Percentiles rank a stretch among this genome's conserved stretches.
Evolutionary conservation across 1,140 invertebrate genomes (phyloP).

Genomic region (Diprion similis): DNA sequence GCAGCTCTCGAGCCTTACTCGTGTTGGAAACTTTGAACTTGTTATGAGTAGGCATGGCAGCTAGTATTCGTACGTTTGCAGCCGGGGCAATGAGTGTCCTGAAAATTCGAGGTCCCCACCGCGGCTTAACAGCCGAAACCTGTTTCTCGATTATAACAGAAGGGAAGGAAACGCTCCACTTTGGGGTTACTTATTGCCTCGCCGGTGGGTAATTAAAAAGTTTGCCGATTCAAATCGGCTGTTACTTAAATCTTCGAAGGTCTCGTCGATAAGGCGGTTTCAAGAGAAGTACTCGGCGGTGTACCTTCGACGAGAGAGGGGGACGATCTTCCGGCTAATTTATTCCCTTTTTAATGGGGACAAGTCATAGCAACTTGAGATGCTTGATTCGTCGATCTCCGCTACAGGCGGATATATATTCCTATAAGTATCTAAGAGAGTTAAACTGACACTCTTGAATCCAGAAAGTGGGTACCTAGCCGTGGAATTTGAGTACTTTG

Average conservation of each 20-base stretch:
- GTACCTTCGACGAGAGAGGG: background rate
- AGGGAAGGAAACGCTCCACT: background rate
- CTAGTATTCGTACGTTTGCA: background rate
- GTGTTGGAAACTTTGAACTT: background rate
- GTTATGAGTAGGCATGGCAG: background rate
- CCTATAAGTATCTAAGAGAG: background rate
- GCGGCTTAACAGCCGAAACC: background rate
- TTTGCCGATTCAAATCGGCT: constrained; percentile 6
- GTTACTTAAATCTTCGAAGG: background rate
- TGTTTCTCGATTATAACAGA: background rate
- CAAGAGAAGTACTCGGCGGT: background rate
- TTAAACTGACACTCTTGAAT: background rate
- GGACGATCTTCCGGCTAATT: constrained; percentile 28
- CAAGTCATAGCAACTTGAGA: constrained; percentile 33
- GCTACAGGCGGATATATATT: constrained; percentile 23
- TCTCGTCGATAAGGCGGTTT: constrained; percentile 8
- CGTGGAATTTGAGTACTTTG: background rate
- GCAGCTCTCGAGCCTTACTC: background rate
- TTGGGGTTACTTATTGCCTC: constrained; percentile 10
- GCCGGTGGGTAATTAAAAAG: constrained; percentile 13
- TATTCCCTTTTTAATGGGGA: constrained; percentile 34
- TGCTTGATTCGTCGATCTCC: constrained; percentile 16
- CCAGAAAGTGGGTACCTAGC: background rate
- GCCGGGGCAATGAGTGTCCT: background rate
- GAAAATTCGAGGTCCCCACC: background rate